These are phyloP conservation scores for Hipposideros larvatus DNA, from an alignment of 2,797 vertebrate species.

Conservation along the genomic window DNA sequence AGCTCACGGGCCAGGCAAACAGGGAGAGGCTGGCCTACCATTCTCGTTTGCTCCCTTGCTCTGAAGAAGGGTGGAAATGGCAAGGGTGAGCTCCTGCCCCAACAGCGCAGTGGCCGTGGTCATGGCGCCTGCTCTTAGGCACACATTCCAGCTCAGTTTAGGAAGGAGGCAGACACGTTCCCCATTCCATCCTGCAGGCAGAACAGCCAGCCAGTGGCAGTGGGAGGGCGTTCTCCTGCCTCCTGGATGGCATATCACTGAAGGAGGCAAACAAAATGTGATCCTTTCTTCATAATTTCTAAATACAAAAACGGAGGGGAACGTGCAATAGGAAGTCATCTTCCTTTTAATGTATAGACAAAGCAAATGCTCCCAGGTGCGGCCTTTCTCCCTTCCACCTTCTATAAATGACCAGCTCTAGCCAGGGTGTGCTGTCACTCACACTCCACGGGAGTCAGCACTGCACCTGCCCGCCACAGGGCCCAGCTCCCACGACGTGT, in stretches of 20 bases:
- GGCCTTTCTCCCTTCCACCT: not conserved
- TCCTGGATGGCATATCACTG: not conserved
- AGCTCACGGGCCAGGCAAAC: not conserved
- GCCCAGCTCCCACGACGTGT: slow-evolving; percentile 43
- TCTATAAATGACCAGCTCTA: not conserved
- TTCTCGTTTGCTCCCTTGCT: not conserved
- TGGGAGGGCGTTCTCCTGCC: not conserved
- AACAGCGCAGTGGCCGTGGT: not conserved
- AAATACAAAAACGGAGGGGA: not conserved
- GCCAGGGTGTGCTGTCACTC: not conserved
- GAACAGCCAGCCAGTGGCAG: not conserved
- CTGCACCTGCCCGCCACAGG: slow-evolving; percentile 17
- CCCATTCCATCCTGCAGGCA: not conserved
- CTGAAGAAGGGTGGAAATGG: not conserved
- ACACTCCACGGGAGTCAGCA: not conserved
- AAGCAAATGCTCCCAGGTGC: not conserved
- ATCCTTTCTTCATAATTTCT: slow-evolving; percentile 3
- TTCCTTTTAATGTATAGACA: slow-evolving; percentile 13
- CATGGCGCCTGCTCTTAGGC: too few relatives aligned
- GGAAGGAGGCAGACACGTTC: not conserved
- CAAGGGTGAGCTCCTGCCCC: not conserved
- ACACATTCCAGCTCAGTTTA: not conserved
- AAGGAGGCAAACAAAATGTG: not conserved
- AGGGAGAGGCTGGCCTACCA: not conserved
- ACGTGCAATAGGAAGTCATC: not conserved